Conservation (phyloP, 2,888 invertebrate species). For the Pseudococcus jackbeardsleyi region DNA sequence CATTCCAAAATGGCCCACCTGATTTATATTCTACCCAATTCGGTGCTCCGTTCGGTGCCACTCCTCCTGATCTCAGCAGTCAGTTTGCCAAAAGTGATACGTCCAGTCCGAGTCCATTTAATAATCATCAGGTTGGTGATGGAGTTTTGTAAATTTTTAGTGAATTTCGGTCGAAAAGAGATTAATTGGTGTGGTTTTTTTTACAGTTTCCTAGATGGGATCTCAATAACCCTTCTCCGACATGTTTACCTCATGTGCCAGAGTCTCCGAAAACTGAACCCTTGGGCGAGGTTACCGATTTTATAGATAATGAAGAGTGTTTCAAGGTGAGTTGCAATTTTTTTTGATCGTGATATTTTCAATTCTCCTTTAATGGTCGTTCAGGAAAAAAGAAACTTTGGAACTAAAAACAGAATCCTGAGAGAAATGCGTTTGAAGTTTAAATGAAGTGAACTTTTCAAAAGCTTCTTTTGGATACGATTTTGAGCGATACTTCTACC, state of each 20-base stretch:
- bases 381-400: background rate
- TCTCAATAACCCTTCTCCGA: conserved; percentile 69
- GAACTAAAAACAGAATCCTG: too few species aligned
- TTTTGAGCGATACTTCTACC: too few species aligned
- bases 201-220: conserved; percentile 70
- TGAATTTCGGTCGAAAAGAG: background rate
- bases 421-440: too few species aligned
- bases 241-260: conserved; percentile 70
- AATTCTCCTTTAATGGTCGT: background rate
- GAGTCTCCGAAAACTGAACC: conserved; percentile 79
- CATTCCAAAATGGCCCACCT: conserved; percentile 7
- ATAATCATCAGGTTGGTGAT: background rate
- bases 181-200: background rate
- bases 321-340: conserved; percentile 74
- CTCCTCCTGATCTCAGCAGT: conserved; percentile 17
- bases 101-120: conserved; percentile 59
- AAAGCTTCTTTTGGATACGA: too few species aligned
- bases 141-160: background rate
- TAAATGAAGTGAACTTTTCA: too few species aligned
- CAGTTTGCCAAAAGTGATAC: conserved; percentile 58
- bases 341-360: background rate
- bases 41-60: background rate
- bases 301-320: conserved; percentile 86
- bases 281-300: conserved; percentile 84
- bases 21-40: conserved; percentile 7